A percentile compares a stretch with the other conserved stretches of the same genome.
Conservation (phyloP, 2,888 invertebrate genomes). For the Oscheius sp. region DNA sequence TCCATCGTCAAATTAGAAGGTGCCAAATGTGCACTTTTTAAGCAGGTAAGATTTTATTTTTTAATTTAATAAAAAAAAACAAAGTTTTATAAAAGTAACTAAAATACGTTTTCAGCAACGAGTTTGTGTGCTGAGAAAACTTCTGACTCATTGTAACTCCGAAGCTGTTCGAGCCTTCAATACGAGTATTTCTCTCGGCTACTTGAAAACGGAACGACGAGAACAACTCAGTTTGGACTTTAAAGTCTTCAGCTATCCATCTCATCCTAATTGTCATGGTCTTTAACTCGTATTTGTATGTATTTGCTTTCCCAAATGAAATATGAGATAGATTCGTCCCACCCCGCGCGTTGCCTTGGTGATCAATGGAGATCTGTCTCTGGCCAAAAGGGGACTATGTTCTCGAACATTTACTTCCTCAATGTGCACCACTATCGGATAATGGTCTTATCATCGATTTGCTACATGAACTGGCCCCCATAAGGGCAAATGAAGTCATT, state of each 20-base stretch:
- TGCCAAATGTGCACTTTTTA: slow-evolving; percentile 24
- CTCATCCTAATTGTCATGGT: slow-evolving; percentile 35
- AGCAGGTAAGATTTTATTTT: neutral
- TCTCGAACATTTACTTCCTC: neutral
- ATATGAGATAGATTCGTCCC: too few species aligned
- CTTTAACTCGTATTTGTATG: slow-evolving; percentile 5
- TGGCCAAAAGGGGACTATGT: slow-evolving; percentile 16
- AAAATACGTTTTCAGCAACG: slow-evolving; percentile 39
- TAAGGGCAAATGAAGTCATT: neutral
- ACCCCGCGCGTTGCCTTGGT: slow-evolving; percentile 12
- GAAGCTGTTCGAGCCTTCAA: slow-evolving; percentile 47
- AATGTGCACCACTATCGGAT: neutral
- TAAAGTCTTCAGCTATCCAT: slow-evolving; percentile 45
- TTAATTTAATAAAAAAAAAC: too few species aligned
- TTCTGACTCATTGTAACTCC: slow-evolving; percentile 39
- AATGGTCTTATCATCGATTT: neutral
- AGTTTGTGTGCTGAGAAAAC: slow-evolving; percentile 38
- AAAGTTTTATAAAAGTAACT: neutral
- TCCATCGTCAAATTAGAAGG: slow-evolving; percentile 24
- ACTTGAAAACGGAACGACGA: slow-evolving; percentile 45
- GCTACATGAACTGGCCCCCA: neutral
- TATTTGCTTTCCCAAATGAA: too few species aligned
- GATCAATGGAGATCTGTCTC: slow-evolving; percentile 8
- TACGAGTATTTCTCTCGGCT: slow-evolving; percentile 47
- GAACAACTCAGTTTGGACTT: slow-evolving; percentile 51